Evolutionary conservation across 2,113 vertebrate species (phyloP).

Genomic region (Caracal caracal): DNA sequence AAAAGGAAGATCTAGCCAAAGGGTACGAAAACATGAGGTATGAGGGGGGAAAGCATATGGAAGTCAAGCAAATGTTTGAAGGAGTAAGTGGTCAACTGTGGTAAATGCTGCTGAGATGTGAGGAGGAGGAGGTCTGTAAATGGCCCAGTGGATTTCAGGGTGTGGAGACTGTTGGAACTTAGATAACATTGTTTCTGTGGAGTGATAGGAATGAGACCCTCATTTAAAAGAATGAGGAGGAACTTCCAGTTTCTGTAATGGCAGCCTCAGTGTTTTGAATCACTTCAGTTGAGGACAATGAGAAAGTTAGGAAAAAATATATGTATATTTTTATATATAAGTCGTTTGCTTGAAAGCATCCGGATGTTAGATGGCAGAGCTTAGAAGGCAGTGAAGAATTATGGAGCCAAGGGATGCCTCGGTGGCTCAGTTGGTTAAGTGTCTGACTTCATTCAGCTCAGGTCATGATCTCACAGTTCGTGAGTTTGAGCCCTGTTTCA

Average conservation of each 20-base stretch:
- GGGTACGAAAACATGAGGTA: not conserved
- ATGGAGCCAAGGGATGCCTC: not conserved
- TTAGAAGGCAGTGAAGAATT: not conserved
- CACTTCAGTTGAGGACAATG: not conserved
- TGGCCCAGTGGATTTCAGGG: not conserved
- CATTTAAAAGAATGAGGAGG: not conserved
- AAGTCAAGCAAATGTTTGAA: not conserved
- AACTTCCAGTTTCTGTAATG: not conserved
- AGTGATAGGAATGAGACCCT: not conserved
- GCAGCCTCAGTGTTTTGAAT: not conserved
- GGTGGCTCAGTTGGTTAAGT: no score
- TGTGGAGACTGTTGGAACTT: not conserved
- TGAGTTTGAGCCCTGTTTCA: no score
- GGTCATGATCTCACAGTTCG: no score
- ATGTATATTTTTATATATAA: not conserved
- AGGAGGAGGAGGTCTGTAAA: not conserved
- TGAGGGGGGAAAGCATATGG: not conserved
- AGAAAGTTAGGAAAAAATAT: not conserved
- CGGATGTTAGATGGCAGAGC: not conserved
- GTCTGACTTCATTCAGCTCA: no score
- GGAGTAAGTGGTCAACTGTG: not conserved
- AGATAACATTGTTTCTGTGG: not conserved
- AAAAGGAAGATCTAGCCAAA: not conserved
- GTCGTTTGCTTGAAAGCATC: not conserved
- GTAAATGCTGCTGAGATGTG: not conserved